Base-by-base conservation (phyloP, 2,797 vertebrate genomes). In the Rhinella marina region DNA sequence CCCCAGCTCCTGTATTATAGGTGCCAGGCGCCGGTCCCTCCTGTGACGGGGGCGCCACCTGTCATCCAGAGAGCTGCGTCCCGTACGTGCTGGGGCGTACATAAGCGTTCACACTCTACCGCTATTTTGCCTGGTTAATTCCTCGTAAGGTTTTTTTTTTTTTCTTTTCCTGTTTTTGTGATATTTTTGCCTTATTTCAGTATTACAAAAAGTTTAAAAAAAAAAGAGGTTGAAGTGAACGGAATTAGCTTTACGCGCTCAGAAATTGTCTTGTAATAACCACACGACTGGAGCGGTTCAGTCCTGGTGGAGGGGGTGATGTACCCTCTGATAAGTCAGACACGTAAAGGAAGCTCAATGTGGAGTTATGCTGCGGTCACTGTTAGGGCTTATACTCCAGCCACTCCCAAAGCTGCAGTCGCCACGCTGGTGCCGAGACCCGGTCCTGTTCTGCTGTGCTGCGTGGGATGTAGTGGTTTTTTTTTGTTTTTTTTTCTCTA, bases 161-260 rank as follows among this genome's bases (percentile, higher is more conserved):
- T 66, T 82, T 81, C 76, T 81, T 81, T 27, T 86, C 68, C 32
- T n/a, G 8, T 72, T 75, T 82, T 82, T 86, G 79, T 89, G 79
- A 82, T 86, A 59, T 76, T 89, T 87, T 83, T 89, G 88, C 88
- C 88, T 89, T 89, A 86, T 86, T 89, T 89, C 88, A 89, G 88
- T 89, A 89, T 89, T 89, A 89, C 82, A 89, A 52, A 48, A 12
- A 41, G 23, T 10, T 23, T 21, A 73, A 27, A 68, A 68, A 8
- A 70, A 72, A 48, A 48, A 23, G 48, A 82, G 72, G 68, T 89
- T 89, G 88, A 86, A 68, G 84, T 86, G 88, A 86, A 82, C 12
- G 82, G n/a, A 88, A 72, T 50, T 76, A 64, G 54, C 56, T 84
- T 75, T 84, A 61, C 50, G 8, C n/a, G 66, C 50, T 23, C 66